phyloP scores from a whole-genome alignment of 1,140 invertebrate genomes.

The Kradibia gibbosae region DNA sequence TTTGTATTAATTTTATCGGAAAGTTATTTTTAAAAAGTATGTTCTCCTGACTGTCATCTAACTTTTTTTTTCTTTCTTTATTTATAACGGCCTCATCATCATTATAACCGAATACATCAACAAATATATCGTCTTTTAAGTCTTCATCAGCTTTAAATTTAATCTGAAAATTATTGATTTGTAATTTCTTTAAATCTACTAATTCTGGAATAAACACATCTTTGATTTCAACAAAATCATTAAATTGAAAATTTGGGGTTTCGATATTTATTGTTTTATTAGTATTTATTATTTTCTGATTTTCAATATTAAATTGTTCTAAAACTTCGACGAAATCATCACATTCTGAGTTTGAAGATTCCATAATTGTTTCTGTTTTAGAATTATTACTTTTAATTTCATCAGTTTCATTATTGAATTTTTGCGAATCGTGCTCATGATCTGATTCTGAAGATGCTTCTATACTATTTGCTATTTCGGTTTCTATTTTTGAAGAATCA shows the following conservation, averaged over 20 bases:
- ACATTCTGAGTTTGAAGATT: slow-evolving; percentile 66
- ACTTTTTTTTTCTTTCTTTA: slow-evolving; percentile 13
- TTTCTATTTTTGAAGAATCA: slow-evolving; percentile 6
- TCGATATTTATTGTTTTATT: slow-evolving; percentile 49
- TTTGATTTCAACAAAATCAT: slow-evolving; percentile 69
- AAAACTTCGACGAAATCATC: slow-evolving; percentile 69
- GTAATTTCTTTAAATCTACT: not conserved
- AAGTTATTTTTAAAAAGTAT: not conserved
- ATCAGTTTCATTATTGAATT: slow-evolving; percentile 42
- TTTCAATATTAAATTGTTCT: slow-evolving; percentile 44
- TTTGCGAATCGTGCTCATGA: slow-evolving; percentile 52
- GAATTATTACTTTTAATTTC: slow-evolving; percentile 37
- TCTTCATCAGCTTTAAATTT: slow-evolving; percentile 59
- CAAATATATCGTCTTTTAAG: slow-evolving; percentile 80
- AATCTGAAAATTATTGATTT: slow-evolving; percentile 58
- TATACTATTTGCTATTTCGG: slow-evolving; percentile 8
- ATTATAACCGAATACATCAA: slow-evolving; percentile 59
- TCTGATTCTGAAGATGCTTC: slow-evolving; percentile 56
- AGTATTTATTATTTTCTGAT: slow-evolving; percentile 24
- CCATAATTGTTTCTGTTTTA: slow-evolving; percentile 41
- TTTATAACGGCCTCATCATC: slow-evolving; percentile 8
- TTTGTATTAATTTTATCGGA: slow-evolving; percentile 21
- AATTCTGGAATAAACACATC: slow-evolving; percentile 57
- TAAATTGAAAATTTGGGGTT: slow-evolving; percentile 67
- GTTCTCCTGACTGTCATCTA: slow-evolving; percentile 1